Conservation (phyloP, 2,113 vertebrate genomes). For the Anarhynchus alexandrinus region DNA sequence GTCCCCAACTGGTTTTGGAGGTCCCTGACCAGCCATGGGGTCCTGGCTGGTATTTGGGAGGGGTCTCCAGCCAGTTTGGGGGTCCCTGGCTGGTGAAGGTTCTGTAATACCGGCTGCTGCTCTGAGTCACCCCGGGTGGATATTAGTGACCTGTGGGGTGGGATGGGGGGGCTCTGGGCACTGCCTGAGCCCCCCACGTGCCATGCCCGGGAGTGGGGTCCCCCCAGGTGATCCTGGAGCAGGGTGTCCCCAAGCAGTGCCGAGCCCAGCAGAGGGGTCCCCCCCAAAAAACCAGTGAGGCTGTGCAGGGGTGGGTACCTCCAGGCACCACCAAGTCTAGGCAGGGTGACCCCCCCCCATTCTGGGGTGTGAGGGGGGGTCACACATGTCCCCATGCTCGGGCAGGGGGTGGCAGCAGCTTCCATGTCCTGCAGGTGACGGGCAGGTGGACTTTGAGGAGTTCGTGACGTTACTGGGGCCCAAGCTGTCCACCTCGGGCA, state of each 20-base stretch:
- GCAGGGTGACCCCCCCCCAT: too few species aligned
- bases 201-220: background rate
- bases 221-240: background rate
- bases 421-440: slow-evolving; percentile 75
- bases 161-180: background rate
- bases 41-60: background rate
- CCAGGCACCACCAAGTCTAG: background rate
- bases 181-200: background rate
- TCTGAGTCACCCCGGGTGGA: rapidly evolving
- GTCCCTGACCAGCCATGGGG: background rate
- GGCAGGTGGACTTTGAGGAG: slow-evolving; percentile 98
- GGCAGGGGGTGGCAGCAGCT: background rate
- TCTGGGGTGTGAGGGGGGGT: rapidly evolving
- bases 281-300: background rate
- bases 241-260: background rate
- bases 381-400: rapidly evolving
- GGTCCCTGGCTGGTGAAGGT: background rate
- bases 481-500: slow-evolving; percentile 90
- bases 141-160: too few species aligned
- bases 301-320: background rate
- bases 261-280: background rate
- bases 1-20: background rate
- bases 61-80: background rate
- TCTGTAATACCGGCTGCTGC: rapidly evolving
- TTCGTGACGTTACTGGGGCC: slow-evolving; percentile 95